Base-by-base conservation (phyloP, 2,113 vertebrate species). In the Scophthalmus maximus region DNA sequence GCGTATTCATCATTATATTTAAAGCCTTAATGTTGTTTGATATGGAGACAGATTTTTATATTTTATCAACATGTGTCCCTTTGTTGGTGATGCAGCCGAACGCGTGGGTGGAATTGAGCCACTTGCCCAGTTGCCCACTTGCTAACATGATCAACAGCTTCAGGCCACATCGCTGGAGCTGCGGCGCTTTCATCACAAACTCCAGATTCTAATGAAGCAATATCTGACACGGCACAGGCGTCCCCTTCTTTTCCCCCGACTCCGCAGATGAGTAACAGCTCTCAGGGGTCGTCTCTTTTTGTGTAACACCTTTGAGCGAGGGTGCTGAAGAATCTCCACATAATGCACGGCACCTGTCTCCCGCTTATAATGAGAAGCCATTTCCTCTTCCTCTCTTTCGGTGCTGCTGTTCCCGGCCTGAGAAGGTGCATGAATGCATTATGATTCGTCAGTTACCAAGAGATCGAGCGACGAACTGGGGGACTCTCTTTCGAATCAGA, bases 281-380 rank as follows among this genome's bases (percentile, higher is more conserved):
- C 71, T 63, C 18, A 26, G 30, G 42, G 72, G 58, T 72, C 40
- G 52, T 49, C 59, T 58, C 42, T 27, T 55, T 69, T 57, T 65
- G 38, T 74, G 66, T 56, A 51, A 25, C 50, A 65, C 27, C 57
- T 40, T 55, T 26, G 60, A 11, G 58, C 55, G 56, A 67, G 11
- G 36, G 8, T 26, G 26, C 29, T 12, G 51, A 61, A 55, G 29
- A 62, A 59, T 68, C 57, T 75, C 32, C 42, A 64, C 51, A 49
- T 26, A 65, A 51, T 23, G 22, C 11, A 36, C 62, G n/a, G 57
- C 47, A 56, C 61, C 30, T 42, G 66, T 73, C 65, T 72, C 23
- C 30, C 17, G 18, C 32, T 36, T 51, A 58, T 29, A 63, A 86
- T 82, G 44, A 69, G 36, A 25, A 49, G 12, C 49, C 36, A 18